Evolutionary conservation across 2,888 invertebrate species (phyloP).

Genomic region (Brenthis daphne): DNA sequence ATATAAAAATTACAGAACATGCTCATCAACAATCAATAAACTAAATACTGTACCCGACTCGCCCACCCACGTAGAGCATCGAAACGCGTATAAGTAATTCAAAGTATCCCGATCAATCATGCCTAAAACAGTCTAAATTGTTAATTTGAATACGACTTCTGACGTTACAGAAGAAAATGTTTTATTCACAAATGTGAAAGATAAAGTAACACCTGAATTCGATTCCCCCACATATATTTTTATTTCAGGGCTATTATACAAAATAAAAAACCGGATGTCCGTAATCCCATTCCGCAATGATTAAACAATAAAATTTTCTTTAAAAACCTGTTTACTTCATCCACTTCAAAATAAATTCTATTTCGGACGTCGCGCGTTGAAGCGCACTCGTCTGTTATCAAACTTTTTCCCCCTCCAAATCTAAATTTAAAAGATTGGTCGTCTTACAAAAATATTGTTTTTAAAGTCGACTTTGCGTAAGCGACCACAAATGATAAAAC

Average conservation of each 20-base stretch:
- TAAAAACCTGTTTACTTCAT: constrained; percentile 32
- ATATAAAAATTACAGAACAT: too few species aligned
- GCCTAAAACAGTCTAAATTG: too few species aligned
- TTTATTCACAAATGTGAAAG: too few species aligned
- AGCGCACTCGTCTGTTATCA: constrained; percentile 42
- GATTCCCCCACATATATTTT: not conserved
- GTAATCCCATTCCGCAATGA: constrained; percentile 23
- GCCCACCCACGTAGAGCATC: too few species aligned
- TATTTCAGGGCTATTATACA: constrained; percentile 13
- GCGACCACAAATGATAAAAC: constrained; percentile 60
- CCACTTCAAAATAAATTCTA: constrained; percentile 33
- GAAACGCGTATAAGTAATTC: too few species aligned
- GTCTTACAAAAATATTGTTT: constrained; percentile 55
- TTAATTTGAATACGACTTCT: too few species aligned
- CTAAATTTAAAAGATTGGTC: constrained; percentile 56
- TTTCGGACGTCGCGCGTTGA: constrained; percentile 10
- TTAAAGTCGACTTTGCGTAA: constrained; percentile 54
- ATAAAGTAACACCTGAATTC: too few species aligned
- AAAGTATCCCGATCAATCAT: too few species aligned
- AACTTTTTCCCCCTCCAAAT: constrained; percentile 55
- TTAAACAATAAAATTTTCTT: constrained; percentile 29
- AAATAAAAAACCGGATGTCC: constrained; percentile 21
- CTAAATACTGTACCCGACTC: too few species aligned
- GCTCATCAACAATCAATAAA: too few species aligned
- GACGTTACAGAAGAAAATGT: too few species aligned